Base-by-base conservation (phyloP, 2,113 vertebrate genomes). In the Ochotona curzoniae region DNA sequence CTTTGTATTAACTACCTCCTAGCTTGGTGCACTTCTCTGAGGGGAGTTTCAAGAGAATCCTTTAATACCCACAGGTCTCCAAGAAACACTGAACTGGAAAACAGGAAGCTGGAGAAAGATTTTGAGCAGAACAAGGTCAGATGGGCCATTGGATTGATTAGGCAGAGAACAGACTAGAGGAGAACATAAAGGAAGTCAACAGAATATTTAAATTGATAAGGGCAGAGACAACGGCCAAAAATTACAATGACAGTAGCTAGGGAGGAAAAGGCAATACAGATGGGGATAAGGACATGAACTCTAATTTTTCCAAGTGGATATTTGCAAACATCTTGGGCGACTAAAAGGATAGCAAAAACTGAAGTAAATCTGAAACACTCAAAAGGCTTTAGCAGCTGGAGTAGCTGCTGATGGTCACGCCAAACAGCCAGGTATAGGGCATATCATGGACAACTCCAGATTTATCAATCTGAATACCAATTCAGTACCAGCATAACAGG, bases 61-160 rank as follows among this genome's bases (percentile, higher is more conserved):
- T 51, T 8, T 83, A 64, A 80, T 32, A 71, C 4, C 8, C 49
- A 71, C 0, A 63, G 73, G 21, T 44, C 21, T 73, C 80, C 54
- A 60, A 64, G 47, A 90, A 69, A 83, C 2, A 66, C 4, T 75
- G 75, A 86, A 69, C 21, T 4, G 30, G 49, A 20, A 2, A 38
- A 25, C 2, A 8, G 18, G 57, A 83, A 9, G 15, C 12, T 8
- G 0, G 23, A 70, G 21, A 86, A 80, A 18, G 57, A 35, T 14
- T 75, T 1, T 71, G 35, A 89, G 35, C 38, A 89, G n/a, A 89
- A 75, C 12, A 28, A 92, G 57, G 35, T 61, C 76, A 90, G 73
- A 78, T 35, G 38, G 32, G 63, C 32, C 17, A 51, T 28, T 5
- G 61, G 26, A 26, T 1, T 51, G 63, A 67, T 38, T 49, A 74